Conservation (phyloP, 2,113 vertebrate genomes). For the Brachirus orientalis region DNA sequence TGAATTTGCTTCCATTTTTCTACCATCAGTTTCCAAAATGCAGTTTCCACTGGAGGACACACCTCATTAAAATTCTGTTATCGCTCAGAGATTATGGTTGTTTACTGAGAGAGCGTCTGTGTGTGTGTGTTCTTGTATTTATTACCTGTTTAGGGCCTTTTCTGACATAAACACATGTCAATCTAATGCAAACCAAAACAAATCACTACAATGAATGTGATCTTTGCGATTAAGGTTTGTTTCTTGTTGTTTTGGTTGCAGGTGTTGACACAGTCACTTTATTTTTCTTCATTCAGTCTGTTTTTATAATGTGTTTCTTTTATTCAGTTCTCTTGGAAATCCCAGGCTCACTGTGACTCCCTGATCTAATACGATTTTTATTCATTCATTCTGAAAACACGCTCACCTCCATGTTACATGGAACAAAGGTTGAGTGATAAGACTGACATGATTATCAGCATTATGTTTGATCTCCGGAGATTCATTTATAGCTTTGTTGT, state of each 20-base stretch:
- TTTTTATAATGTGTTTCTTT: too few relatives aligned
- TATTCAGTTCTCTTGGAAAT: too few relatives aligned
- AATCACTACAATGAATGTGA: slow-evolving; percentile 7
- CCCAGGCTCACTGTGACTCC: too few relatives aligned
- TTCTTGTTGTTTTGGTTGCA: not conserved
- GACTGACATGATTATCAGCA: not conserved
- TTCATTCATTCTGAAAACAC: not conserved
- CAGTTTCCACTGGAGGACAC: slow-evolving; percentile 22
- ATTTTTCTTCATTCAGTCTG: too few relatives aligned
- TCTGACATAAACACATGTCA: slow-evolving; percentile 3
- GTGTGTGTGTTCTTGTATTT: not conserved
- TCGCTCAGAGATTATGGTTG: slow-evolving; percentile 24
- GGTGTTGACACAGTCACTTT: slow-evolving; percentile 14
- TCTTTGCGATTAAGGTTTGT: not conserved
- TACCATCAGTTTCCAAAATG: not conserved
- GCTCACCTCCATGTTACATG: not conserved
- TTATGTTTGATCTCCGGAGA: not conserved
- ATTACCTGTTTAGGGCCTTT: too few relatives aligned
- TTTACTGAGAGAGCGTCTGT: slow-evolving; percentile 42
- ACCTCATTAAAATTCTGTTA: slow-evolving; percentile 28
- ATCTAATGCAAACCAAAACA: slow-evolving; percentile 41
- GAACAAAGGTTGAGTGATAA: not conserved
- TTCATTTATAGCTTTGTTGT: not conserved
- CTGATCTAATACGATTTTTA: too few relatives aligned
- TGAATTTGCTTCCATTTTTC: slow-evolving; percentile 8